These are phyloP conservation scores for Tholera decimalis DNA, from an alignment of 2,888 invertebrate genomes.

Conservation along the genomic window DNA sequence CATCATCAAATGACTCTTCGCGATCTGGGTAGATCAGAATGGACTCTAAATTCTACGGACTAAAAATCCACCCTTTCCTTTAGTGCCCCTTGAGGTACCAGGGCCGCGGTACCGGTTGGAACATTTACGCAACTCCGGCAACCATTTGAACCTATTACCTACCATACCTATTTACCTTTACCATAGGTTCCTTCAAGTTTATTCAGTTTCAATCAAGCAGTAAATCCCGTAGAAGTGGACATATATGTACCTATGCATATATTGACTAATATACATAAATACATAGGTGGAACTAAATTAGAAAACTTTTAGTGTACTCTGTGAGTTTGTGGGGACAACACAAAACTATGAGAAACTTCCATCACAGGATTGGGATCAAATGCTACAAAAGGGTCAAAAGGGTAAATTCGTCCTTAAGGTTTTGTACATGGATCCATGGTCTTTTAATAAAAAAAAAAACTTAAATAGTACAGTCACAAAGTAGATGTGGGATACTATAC, in stretches of 20 bases:
- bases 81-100: too few relatives aligned
- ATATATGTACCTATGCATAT: slow-evolving; percentile 6
- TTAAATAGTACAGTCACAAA: too few relatives aligned
- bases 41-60: too few relatives aligned
- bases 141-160: too few relatives aligned
- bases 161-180: neutral
- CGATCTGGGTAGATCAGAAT: too few relatives aligned
- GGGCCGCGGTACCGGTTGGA: too few relatives aligned
- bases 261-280: too few relatives aligned
- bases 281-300: slow-evolving; percentile 9
- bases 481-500: too few relatives aligned
- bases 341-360: neutral
- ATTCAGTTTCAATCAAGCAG: slow-evolving; percentile 16
- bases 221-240: neutral
- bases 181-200: neutral
- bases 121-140: too few relatives aligned
- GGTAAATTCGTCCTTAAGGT: slow-evolving; percentile 13
- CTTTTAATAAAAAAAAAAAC: neutral
- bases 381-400: slow-evolving; percentile 10
- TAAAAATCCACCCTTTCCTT: too few relatives aligned
- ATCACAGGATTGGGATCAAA: neutral
- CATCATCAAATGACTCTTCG: too few relatives aligned
- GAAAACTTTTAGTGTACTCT: slow-evolving; percentile 8
- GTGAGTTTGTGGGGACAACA: slow-evolving; percentile 6
- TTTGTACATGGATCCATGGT: neutral